Conservation (phyloP, 2,113 vertebrate species). For the Eptesicus fuscus region DNA sequence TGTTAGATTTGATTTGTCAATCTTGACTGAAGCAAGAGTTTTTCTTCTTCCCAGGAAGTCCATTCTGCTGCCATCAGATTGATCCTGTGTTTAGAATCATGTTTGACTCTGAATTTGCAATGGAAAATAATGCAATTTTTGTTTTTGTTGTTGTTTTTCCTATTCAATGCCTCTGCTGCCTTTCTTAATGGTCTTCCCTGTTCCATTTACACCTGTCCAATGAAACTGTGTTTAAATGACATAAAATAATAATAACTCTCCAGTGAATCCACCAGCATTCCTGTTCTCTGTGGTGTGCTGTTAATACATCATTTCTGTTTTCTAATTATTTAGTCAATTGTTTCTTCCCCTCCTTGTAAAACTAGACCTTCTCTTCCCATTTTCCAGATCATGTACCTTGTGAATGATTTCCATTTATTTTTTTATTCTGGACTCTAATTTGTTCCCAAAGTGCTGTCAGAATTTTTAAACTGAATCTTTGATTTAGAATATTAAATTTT, state of each 20-base stretch:
- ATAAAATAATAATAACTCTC: not conserved
- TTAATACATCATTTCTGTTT: not conserved
- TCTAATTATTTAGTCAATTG: slow-evolving; percentile 45
- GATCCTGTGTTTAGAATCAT: not conserved
- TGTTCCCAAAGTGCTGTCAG: slow-evolving; percentile 61
- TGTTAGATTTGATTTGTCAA: not conserved
- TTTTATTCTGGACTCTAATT: slow-evolving; percentile 46
- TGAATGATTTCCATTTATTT: slow-evolving; percentile 56
- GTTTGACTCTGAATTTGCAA: not conserved
- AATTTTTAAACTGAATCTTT: slow-evolving; percentile 49
- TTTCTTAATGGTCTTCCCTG: not conserved
- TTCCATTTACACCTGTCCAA: not conserved
- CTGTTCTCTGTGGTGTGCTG: not conserved
- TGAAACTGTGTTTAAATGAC: not conserved
- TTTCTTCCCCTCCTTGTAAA: slow-evolving; percentile 34
- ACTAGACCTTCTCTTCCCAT: slow-evolving; percentile 34
- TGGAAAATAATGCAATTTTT: not conserved
- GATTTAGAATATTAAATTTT: slow-evolving; percentile 28
- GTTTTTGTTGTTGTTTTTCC: not conserved
- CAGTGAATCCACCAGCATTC: not conserved
- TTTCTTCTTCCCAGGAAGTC: not conserved
- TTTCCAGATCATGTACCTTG: slow-evolving; percentile 64
- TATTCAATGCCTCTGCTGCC: not conserved
- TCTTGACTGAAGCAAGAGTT: not conserved
- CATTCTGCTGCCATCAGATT: not conserved